Evolutionary conservation across 2,888 invertebrate genomes (phyloP), one percentile per base, ranked within the genome.

Genomic region (Netelia inedita): DNA sequence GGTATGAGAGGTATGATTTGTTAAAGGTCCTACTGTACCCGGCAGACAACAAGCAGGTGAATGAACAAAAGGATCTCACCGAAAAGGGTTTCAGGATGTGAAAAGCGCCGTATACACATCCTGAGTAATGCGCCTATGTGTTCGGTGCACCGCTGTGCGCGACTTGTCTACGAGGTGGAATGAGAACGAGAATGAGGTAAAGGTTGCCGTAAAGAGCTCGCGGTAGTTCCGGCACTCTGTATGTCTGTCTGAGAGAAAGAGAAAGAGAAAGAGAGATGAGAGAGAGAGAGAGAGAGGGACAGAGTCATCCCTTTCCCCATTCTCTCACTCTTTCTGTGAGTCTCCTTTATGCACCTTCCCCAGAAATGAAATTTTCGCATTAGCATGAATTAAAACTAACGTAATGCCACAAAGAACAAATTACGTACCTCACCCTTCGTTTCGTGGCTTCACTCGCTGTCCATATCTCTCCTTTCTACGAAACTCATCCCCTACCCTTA

Each of bases 351-450:
- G 50, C 73, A 46, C 74, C 68, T 55, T 21, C 43, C 16, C 59
- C 28, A 74, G 68, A 79, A 83, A 83, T 53, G 59, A 73, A 85
- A 82, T 75, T 85, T 82, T 65, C 75, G 73, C 82, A 82, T 85
- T 82, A 82, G 74, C 76, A 79, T 85, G 75, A 85, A 85, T 85
- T 85, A 82, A 79, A 85, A 82, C 79, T 63, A 76, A 78, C 81
- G 72, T 78, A 72, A 82, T 85, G 68, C 79, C 61, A 82, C 82
- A 79, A 85, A 85, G 82, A 82, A 82, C 72, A 76, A 82, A 85
- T 79, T 81, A 83, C 66, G 43, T n/a, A 69, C 63, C 74, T 43
- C 78, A 41, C 41, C 68, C 43, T 28, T 68, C 43, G 19, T 68
- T 41, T 28, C 71, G 23, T 43, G 59, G 59, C 50, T 59, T 43